phyloP scores from a whole-genome alignment of 1,140 invertebrate genomes.

The Eumaeus atala region DNA sequence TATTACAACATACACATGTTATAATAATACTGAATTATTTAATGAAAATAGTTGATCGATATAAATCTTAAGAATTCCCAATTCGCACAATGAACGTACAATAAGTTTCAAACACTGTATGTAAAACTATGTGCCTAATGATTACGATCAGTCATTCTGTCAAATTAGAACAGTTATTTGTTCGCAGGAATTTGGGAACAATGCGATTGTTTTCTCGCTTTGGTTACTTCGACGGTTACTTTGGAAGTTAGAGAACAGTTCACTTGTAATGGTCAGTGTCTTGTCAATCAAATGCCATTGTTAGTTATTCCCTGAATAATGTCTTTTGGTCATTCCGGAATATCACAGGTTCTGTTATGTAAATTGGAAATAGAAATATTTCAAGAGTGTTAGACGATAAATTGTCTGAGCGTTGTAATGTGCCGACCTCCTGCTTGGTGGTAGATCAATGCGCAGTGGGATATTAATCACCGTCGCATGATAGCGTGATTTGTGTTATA shows the following conservation, averaged over 20 bases:
- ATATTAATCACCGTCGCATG: background rate
- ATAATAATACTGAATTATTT: too few relatives aligned
- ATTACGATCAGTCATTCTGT: constrained; percentile 45
- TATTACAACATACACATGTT: too few relatives aligned
- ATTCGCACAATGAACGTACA: too few relatives aligned
- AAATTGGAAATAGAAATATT: background rate
- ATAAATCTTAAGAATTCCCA: too few relatives aligned
- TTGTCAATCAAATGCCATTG: constrained; percentile 52
- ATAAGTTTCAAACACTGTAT: constrained; percentile 5
- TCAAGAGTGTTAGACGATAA: background rate
- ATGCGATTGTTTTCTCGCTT: constrained; percentile 60
- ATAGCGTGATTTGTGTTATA: background rate
- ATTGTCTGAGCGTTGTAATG: constrained; percentile 3
- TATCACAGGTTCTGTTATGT: constrained; percentile 5
- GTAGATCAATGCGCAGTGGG: background rate
- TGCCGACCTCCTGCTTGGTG: background rate
- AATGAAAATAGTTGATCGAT: too few relatives aligned
- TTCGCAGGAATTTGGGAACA: constrained; percentile 50
- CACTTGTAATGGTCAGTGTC: constrained; percentile 52
- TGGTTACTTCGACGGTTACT: constrained; percentile 48
- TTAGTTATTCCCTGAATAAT: constrained; percentile 32
- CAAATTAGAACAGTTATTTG: constrained; percentile 51
- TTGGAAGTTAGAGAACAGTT: constrained; percentile 50
- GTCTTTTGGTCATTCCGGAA: constrained; percentile 6
- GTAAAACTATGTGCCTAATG: constrained; percentile 30